phyloP scores from a whole-genome alignment of 2,113 vertebrate species.

The Syngnathoides biaculeatus region DNA sequence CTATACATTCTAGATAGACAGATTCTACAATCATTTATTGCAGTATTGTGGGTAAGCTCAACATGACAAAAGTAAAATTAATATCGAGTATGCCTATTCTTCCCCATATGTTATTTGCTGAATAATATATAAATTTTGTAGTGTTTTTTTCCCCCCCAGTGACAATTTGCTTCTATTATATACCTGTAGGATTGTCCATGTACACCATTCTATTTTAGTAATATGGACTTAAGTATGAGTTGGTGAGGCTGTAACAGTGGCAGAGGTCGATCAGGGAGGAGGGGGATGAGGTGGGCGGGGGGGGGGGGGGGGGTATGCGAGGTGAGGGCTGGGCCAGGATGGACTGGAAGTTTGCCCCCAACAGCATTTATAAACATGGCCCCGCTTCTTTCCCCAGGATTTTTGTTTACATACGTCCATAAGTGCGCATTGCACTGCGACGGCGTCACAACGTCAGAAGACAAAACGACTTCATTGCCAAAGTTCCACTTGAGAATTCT shows the following conservation, averaged over 20 bases:
- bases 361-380: conserved; percentile 68
- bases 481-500: neutral
- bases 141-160: neutral
- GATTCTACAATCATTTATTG: neutral
- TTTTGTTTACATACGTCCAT: conserved; percentile 53
- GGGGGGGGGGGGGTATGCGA: conserved; percentile 4
- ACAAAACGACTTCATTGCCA: neutral
- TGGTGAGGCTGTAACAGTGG: conserved; percentile 9
- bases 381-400: conserved; percentile 22
- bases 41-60: neutral
- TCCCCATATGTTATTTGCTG: neutral
- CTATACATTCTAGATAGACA: no score
- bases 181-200: neutral
- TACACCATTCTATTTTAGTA: neutral
- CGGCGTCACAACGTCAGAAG: neutral
- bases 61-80: neutral
- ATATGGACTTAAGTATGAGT: neutral
- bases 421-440: neutral
- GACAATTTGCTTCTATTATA: neutral
- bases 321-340: conserved; percentile 56
- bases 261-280: conserved; percentile 33
- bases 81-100: neutral
- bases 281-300: conserved; percentile 1
- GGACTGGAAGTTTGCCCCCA: conserved; percentile 60
- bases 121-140: neutral